Evolutionary conservation across 2,888 invertebrate species (phyloP).

Genomic region (Ceraclea dissimilis): DNA sequence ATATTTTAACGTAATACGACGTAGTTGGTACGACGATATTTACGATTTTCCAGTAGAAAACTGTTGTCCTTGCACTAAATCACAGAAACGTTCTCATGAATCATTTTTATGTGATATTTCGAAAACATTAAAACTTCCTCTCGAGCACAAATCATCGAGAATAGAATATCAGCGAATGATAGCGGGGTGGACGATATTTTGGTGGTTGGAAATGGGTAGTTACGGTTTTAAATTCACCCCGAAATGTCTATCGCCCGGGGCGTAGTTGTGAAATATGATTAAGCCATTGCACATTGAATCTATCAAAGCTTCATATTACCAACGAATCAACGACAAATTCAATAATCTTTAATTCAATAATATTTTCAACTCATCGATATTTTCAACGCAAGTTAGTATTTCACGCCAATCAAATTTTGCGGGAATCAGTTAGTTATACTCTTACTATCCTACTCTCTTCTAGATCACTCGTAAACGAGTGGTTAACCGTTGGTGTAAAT

Average conservation of each 20-base stretch:
- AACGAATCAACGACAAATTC: not conserved
- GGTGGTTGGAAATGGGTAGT: not conserved
- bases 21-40: no score
- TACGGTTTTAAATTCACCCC: conserved; percentile 21
- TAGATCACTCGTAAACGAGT: no score
- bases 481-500: no score
- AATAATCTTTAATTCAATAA: not conserved
- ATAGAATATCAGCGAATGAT: not conserved
- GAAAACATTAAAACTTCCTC: conserved; percentile 1
- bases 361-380: no score
- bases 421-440: no score
- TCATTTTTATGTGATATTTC: not conserved
- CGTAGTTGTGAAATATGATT: conserved; percentile 24
- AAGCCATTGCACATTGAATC: conserved; percentile 24
- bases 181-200: not conserved
- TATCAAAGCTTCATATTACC: conserved; percentile 16
- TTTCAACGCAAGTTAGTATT: no score
- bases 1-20: no score
- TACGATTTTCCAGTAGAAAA: not conserved
- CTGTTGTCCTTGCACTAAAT: not conserved
- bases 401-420: no score
- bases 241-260: conserved; percentile 16
- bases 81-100: not conserved
- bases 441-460: no score
- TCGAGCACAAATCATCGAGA: not conserved